Conservation (phyloP, 2,797 vertebrate genomes). For the Naso thynnoides region DNA sequence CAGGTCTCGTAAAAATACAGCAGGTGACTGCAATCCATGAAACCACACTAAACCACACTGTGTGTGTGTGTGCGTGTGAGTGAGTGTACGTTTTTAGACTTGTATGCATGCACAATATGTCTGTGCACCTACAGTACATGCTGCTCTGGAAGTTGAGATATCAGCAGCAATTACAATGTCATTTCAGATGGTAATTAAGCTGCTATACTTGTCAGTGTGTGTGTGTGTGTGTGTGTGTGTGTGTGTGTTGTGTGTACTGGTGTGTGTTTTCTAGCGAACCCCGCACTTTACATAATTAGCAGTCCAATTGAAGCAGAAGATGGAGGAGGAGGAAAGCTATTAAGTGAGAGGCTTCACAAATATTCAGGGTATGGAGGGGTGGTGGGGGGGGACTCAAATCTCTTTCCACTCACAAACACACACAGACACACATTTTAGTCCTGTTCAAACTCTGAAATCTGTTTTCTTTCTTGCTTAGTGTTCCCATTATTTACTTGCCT, state of each 20-base stretch:
- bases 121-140: background rate
- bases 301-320: constrained; percentile 75
- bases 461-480: constrained; percentile 39
- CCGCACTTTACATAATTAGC: constrained; percentile 80
- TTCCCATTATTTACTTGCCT: constrained; percentile 52
- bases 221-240: constrained; percentile 28
- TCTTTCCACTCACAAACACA: constrained; percentile 22
- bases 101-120: constrained; percentile 14
- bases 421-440: constrained; percentile 21
- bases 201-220: constrained; percentile 56
- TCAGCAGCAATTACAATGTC: constrained; percentile 68
- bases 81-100: constrained; percentile 12
- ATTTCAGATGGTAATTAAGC: constrained; percentile 80
- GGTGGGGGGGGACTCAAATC: constrained; percentile 32
- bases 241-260: constrained; percentile 25
- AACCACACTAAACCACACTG: background rate
- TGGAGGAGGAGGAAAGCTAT: constrained; percentile 72
- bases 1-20: constrained; percentile 24
- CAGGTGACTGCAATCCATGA: constrained; percentile 54
- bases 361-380: constrained; percentile 32
- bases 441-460: constrained; percentile 45
- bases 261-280: constrained; percentile 55
- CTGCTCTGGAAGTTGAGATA: constrained; percentile 57
- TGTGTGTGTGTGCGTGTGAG: background rate
- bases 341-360: constrained; percentile 67